Conservation (phyloP, 1,140 invertebrate species). For the Sycophaga agraensis region DNA sequence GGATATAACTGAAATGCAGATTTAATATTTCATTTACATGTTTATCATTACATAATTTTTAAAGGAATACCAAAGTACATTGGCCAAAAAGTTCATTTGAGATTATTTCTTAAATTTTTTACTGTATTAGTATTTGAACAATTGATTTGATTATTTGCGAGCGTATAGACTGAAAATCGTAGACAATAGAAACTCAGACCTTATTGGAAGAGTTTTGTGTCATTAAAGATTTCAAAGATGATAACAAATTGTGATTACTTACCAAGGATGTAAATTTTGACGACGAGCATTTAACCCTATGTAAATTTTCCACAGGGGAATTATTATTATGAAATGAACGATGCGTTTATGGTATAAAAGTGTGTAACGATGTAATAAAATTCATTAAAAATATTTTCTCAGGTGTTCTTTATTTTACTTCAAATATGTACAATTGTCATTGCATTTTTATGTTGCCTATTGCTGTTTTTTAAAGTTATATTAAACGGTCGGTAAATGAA, state of each 20-base stretch:
- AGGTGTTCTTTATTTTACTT: conserved; percentile 15
- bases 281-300: neutral
- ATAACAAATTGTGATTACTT: conserved; percentile 15
- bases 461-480: no score
- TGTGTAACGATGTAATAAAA: conserved; percentile 25
- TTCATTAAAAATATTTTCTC: conserved; percentile 14
- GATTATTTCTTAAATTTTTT: neutral
- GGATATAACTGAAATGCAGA: neutral
- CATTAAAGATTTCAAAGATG: neutral
- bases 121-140: conserved; percentile 6
- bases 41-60: neutral
- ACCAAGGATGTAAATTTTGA: conserved; percentile 1
- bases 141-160: conserved; percentile 12
- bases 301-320: neutral
- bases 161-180: conserved; percentile 20
- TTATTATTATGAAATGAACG: neutral
- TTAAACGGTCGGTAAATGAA: no score
- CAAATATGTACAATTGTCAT: no score
- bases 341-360: neutral
- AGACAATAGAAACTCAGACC: neutral
- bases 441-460: no score
- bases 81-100: conserved; percentile 14
- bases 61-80: conserved; percentile 18
- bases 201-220: conserved; percentile 5
- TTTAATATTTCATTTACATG: neutral